Evolutionary conservation across 2,113 vertebrate genomes (phyloP).

Genomic region (Actenoides hombroni): DNA sequence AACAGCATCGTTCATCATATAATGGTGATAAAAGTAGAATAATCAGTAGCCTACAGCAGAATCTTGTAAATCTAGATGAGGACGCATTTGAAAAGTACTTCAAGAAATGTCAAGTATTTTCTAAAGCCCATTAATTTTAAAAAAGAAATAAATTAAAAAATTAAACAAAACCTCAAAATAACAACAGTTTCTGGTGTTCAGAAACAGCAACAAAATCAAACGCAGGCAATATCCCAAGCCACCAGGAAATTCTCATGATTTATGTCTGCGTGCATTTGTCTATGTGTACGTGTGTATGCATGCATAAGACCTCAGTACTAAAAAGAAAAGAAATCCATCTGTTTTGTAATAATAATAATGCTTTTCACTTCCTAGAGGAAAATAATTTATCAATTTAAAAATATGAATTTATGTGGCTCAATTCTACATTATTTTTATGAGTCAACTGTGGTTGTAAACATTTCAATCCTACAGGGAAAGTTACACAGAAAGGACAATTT

Average conservation of each 20-base stretch:
- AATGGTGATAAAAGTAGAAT: background rate
- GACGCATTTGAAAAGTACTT: background rate
- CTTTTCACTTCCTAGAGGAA: background rate
- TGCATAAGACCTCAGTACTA: background rate
- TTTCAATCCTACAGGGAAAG: conserved; percentile 38
- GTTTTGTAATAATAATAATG: background rate
- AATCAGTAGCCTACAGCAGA: background rate
- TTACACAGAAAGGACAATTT: conserved; percentile 51
- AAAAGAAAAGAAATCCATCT: background rate
- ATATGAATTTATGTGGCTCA: background rate
- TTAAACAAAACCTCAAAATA: background rate
- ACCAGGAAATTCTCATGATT: background rate
- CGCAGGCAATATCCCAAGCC: background rate
- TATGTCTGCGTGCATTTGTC: background rate
- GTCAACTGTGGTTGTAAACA: conserved; percentile 35
- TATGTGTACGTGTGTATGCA: background rate
- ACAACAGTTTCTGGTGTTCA: background rate
- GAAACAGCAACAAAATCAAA: background rate
- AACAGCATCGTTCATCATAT: background rate
- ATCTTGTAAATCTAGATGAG: background rate
- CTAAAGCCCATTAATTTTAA: background rate
- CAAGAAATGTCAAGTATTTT: background rate
- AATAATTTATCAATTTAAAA: conserved; percentile 30
- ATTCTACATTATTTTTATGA: conserved; percentile 42
- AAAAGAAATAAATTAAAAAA: background rate